phyloP scores from a whole-genome alignment of 2,113 vertebrate genomes.

The Notothenia rossii region DNA sequence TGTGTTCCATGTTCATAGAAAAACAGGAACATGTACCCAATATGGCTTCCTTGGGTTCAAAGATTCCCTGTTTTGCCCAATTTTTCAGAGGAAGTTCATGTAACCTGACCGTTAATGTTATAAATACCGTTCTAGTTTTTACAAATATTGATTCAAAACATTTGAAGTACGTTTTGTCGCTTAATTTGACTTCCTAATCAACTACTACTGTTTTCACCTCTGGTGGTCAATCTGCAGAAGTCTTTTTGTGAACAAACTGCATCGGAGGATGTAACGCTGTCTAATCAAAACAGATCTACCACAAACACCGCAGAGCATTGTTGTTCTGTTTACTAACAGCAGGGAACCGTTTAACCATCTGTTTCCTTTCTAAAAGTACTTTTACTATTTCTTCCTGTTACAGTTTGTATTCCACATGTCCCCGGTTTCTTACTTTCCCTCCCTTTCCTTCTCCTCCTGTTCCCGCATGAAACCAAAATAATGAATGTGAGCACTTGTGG shows the following conservation, averaged over 20 bases:
- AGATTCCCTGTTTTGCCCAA: no score
- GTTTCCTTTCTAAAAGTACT: slow-evolving; percentile 7
- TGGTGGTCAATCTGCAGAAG: no score
- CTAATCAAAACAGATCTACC: no score
- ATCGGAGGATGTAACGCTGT: not conserved
- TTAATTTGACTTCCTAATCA: no score
- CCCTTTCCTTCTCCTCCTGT: not conserved
- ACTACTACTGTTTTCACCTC: no score
- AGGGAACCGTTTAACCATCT: not conserved
- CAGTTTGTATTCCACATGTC: not conserved
- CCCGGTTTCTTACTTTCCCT: not conserved
- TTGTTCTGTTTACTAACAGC: slow-evolving; percentile 6
- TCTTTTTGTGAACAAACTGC: no score
- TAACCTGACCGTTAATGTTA: no score
- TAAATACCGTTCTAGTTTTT: no score
- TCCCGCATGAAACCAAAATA: not conserved
- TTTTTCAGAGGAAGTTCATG: no score
- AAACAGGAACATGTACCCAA: not conserved
- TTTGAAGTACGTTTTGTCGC: no score
- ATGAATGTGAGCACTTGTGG: not conserved
- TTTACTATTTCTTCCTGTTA: slow-evolving; percentile 3
- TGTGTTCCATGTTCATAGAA: not conserved
- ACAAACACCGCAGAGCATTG: not conserved
- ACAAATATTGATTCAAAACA: no score
- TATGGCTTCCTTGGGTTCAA: not conserved